These are phyloP conservation scores for Morpho helenor DNA, from an alignment of 2,888 invertebrate species.

Conservation along the genomic window DNA sequence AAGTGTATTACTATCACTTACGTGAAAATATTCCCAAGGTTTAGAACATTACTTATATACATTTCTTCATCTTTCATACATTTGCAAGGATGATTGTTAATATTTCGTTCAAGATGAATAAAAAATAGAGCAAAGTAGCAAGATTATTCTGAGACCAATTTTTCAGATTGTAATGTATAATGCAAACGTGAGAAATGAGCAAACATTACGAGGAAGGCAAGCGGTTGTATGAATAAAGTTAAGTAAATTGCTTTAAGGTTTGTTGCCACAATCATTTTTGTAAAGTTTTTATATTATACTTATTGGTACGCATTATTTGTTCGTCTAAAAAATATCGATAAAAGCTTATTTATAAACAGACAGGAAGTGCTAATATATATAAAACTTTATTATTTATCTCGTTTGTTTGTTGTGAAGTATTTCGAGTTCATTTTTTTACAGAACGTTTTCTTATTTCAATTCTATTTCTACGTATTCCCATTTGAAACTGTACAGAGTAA, in stretches of 20 bases:
- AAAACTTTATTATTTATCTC: too few species aligned
- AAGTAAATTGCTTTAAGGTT: slow-evolving; percentile 9
- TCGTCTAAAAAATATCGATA: too few species aligned
- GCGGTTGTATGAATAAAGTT: slow-evolving; percentile 7
- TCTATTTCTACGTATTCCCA: too few species aligned
- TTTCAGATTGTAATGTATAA: slow-evolving; percentile 16
- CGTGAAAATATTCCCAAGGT: neutral
- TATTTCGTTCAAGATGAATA: neutral
- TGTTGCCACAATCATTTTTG: slow-evolving; percentile 10
- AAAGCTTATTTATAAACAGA: too few species aligned
- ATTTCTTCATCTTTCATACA: neutral
- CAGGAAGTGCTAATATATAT: too few species aligned
- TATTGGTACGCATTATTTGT: neutral
- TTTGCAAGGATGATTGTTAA: neutral
- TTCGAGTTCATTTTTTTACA: too few species aligned
- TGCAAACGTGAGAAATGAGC: slow-evolving; percentile 12
- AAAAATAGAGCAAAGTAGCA: neutral
- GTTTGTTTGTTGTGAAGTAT: too few species aligned
- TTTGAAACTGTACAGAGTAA: too few species aligned
- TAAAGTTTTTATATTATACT: slow-evolving; percentile 9
- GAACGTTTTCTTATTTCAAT: too few species aligned
- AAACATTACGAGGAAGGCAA: slow-evolving; percentile 13
- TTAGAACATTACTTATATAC: neutral
- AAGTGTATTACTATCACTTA: too few species aligned
- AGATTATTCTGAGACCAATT: slow-evolving; percentile 8